A percentile compares a stretch with the other conserved stretches of the same genome.
Evolutionary conservation across 2,113 vertebrate genomes (phyloP).

Genomic region (Prunella himalayana): DNA sequence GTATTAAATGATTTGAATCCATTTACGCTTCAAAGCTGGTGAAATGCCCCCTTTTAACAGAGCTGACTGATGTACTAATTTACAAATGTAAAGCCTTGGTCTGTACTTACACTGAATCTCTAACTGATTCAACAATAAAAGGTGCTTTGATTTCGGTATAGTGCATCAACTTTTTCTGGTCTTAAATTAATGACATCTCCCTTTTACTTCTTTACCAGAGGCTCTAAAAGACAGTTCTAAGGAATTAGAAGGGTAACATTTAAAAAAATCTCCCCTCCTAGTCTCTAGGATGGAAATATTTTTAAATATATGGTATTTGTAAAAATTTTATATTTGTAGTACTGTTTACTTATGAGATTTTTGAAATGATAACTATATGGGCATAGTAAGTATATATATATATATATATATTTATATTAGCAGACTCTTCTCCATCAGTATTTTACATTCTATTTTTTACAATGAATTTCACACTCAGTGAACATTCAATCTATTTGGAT

Average conservation of each 20-base stretch:
- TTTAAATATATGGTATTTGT: not conserved
- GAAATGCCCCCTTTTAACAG: constrained; percentile 57
- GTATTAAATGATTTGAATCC: constrained; percentile 61
- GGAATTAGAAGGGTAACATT: constrained; percentile 37
- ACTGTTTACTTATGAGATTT: not conserved
- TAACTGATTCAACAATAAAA: constrained; percentile 64
- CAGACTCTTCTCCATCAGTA: not conserved
- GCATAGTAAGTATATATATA: constrained; percentile 26
- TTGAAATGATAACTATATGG: not conserved
- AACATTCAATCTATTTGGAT: constrained; percentile 58
- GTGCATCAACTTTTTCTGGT: constrained; percentile 58
- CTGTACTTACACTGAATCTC: constrained; percentile 43
- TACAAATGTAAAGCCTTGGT: constrained; percentile 57
- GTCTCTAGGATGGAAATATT: constrained; percentile 19
- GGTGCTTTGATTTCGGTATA: constrained; percentile 58
- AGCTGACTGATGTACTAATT: constrained; percentile 67
- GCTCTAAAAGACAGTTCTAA: constrained; percentile 56
- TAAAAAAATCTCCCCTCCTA: constrained; percentile 16
- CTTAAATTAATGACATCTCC: constrained; percentile 67
- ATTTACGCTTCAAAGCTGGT: constrained; percentile 66
- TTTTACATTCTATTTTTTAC: constrained; percentile 49
- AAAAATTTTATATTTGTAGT: not conserved
- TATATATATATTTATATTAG: not conserved
- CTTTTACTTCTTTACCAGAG: constrained; percentile 48
- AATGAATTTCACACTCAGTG: constrained; percentile 58